Conservation (phyloP, 2,888 invertebrate species). For the Spilosoma lubricipeda region DNA sequence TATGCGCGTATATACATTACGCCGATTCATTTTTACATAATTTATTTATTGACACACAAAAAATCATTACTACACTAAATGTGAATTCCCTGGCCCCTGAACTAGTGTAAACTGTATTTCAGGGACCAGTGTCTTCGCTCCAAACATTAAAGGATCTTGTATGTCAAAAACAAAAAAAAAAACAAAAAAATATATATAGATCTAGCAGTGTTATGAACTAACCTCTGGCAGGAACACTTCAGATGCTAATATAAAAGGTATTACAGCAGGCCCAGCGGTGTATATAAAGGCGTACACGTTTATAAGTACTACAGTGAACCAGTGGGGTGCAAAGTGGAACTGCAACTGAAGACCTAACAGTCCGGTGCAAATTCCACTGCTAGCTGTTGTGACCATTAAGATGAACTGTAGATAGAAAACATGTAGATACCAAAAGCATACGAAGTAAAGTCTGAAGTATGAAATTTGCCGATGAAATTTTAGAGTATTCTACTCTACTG, state of each 20-base stretch:
- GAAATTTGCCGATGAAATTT: too few species aligned
- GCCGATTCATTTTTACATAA: too few species aligned
- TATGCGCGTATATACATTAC: too few species aligned
- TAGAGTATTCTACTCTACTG: too few species aligned
- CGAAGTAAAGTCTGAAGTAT: not conserved
- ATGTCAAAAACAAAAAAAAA: too few species aligned
- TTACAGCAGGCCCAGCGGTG: slow-evolving; percentile 71
- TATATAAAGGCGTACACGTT: slow-evolving; percentile 69
- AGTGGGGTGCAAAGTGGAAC: slow-evolving; percentile 62
- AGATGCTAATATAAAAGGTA: slow-evolving; percentile 72
- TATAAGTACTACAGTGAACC: slow-evolving; percentile 65
- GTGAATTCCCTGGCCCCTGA: too few species aligned
- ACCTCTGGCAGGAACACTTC: slow-evolving; percentile 79
- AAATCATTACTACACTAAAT: too few species aligned
- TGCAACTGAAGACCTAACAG: slow-evolving; percentile 64
- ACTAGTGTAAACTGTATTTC: too few species aligned
- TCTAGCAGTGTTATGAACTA: not conserved
- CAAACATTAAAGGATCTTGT: too few species aligned
- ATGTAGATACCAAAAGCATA: not conserved
- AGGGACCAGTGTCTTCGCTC: too few species aligned
- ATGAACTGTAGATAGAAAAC: slow-evolving; percentile 53
- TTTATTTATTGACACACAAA: too few species aligned
- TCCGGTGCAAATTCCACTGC: slow-evolving; percentile 59
- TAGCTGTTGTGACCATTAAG: slow-evolving; percentile 53
- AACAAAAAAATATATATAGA: too few species aligned